Evolutionary conservation across 2,113 vertebrate genomes (phyloP), one percentile per base, ranked within the genome.

Genomic region (Sminthopsis crassicaudata): DNA sequence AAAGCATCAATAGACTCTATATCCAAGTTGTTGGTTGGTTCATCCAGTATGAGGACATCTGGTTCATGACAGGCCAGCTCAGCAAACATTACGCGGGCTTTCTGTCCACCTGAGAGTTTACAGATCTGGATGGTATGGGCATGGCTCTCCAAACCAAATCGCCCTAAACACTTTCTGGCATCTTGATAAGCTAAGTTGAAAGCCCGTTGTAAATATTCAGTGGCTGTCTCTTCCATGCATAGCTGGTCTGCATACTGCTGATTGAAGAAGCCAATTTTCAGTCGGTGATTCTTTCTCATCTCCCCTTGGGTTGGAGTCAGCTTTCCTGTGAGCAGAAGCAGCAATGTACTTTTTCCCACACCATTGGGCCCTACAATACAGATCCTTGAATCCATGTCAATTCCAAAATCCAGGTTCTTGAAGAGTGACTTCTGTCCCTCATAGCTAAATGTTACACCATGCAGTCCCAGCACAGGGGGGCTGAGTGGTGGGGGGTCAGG

Each of bases 251-350:
- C 99, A 0, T 99, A 99, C 92, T 99, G 99, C 98, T 99, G 99
- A 97, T 99, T 99, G 96, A 99, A 99, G 99, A 99, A 99, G 91
- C 99, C 99, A 27, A 99, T 98, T 99, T 99, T 99, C 99, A 99
- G 97, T 25, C 99, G 98, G 97, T 99, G 99, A 96, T 99, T 99
- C 97, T 99, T 99, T 90, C 99, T 99, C 99, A 99, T 99, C 96
- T 99, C 99, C 26, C 99, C 99, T 92, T 96, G 99, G 11, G 98
- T 98, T 54, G 99, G 99, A 0, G 94, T 98, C 90, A 99, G 95
- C 96, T 99, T 99, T 46, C 99, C 99, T 0, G 99, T 99, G 91
- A 99, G 98, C 94, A 99, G 98, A 92, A 99, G 97, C 10, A 99
- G 98, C 46, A 99, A 97, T 0, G 99, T 99, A 98, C 99, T 99